Evolutionary conservation across 2,113 vertebrate genomes (phyloP), one percentile per base, ranked within the genome.

Genomic region (Tragulus kanchil): DNA sequence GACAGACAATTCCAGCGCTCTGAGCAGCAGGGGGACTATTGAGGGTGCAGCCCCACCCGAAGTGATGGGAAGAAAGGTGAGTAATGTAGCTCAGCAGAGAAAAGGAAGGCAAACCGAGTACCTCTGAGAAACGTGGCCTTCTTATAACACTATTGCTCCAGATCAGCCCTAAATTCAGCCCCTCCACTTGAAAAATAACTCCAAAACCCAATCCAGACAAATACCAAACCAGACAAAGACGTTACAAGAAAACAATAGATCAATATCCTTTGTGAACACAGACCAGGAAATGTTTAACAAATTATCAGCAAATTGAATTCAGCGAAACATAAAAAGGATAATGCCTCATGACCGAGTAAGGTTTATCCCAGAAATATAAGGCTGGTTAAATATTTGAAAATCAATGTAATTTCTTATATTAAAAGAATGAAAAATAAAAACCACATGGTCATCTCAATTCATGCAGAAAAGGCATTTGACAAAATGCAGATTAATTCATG

Each of bases 131-230:
- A 85, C 15, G 12, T 64, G 59, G 21, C 82, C 45, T 64, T 83
- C 75, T 73, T 83, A 36, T 19, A 83, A 21, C 59, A 59, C n/a
- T 62, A 4, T 56, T 90, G 31, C 45, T 21, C 86, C 85, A 94
- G 31, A 89, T 50, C 28, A 81, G 48, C 69, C 21, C 67, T 91
- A 79, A 92, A 88, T 56, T 91, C 25, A 93, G 26, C n/a, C 3
- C n/a, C 56, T 90, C 48, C n/a, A 56, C 26, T 78, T 64, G 67
- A 96, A 97, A 97, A 95, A 23, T 62, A 95, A 90, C 42, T 96
- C 16, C 45, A 92, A 88, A 95, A 84, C 13, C 36, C 69, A 95
- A 16, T 92, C 67, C 52, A 36, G 50, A 79, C 52, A 56, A 58
- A 81, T 90, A 87, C 6, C 65, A 96, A 89, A 88, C 12, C 13